A percentile compares a stretch with the other conserved stretches of the same genome.
phyloP scores from a whole-genome alignment of 2,113 vertebrate species.

The Falco punctatus region DNA sequence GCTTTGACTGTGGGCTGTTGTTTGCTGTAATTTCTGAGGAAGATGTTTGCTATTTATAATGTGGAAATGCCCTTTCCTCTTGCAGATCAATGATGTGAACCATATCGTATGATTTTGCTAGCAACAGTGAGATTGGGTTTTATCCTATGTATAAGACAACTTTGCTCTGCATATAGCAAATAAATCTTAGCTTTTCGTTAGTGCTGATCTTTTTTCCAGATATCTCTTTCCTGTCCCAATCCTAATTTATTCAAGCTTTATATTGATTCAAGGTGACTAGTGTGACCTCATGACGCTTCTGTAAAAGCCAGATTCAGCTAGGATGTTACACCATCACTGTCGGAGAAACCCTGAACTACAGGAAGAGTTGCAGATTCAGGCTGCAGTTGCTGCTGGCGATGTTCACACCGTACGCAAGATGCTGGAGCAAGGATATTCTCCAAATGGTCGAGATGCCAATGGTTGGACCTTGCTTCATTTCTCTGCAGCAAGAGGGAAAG shows the following conservation, averaged over 20 bases:
- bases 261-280: slow-evolving; percentile 61
- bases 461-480: slow-evolving; percentile 99
- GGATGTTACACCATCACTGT: slow-evolving; percentile 99
- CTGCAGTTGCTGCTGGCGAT: slow-evolving; percentile 94
- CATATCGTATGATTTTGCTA: not conserved
- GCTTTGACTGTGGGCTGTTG: not conserved
- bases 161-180: not conserved
- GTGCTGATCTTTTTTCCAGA: not conserved
- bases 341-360: slow-evolving; percentile 96
- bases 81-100: not conserved
- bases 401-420: slow-evolving; percentile 96
- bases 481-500: slow-evolving; percentile 95
- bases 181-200: not conserved
- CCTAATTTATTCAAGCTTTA: slow-evolving; percentile 14
- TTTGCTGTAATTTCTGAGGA: not conserved
- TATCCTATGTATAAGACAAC: not conserved
- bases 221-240: not conserved
- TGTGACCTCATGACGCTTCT: slow-evolving; percentile 78
- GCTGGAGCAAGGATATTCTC: slow-evolving; percentile 96
- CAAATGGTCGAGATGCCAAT: slow-evolving; percentile 94
- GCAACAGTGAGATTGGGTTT: not conserved
- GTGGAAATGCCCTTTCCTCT: not conserved
- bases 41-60: not conserved
- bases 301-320: slow-evolving; percentile 82
- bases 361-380: slow-evolving; percentile 98